Percentiles rank a stretch among this genome's conserved stretches.
Conservation (phyloP, 2,113 vertebrate species). For the Atractosteus spatula region DNA sequence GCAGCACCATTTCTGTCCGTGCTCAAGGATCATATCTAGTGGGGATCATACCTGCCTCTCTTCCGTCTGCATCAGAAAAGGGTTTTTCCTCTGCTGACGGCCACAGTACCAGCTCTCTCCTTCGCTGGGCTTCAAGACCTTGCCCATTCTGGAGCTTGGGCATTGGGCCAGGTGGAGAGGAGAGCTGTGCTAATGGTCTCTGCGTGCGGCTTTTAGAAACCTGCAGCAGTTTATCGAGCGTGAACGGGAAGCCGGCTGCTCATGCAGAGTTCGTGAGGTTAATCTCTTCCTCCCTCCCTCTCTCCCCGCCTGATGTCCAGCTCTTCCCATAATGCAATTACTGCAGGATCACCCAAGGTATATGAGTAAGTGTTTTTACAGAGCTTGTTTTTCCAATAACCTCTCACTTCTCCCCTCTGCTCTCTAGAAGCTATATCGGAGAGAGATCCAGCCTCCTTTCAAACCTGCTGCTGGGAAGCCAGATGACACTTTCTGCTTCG, state of each 20-base stretch:
- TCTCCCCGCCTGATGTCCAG: too few species aligned
- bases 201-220: slow-evolving; percentile 24
- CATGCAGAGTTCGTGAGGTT: slow-evolving; percentile 19
- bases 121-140: background rate
- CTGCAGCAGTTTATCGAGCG: slow-evolving; percentile 25
- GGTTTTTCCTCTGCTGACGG: background rate
- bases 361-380: background rate
- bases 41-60: background rate
- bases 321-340: background rate
- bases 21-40: too few species aligned
- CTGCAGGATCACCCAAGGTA: background rate
- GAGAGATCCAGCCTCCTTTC: slow-evolving; percentile 92
- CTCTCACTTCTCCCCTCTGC: background rate
- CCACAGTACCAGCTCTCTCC: background rate
- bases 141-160: background rate
- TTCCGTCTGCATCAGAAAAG: too few species aligned
- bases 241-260: slow-evolving; percentile 24
- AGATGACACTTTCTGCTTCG: slow-evolving; percentile 96
- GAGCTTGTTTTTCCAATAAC: too few species aligned
- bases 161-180: slow-evolving; percentile 23
- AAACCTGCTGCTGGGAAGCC: slow-evolving; percentile 94
- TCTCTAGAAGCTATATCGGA: slow-evolving; percentile 84
- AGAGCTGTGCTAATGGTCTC: slow-evolving; percentile 25
- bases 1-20: too few species aligned
- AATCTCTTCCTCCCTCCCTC: slow-evolving; percentile 13